Evolutionary conservation across 2,797 vertebrate species (phyloP).

Genomic region (Aeoliscus strigatus): DNA sequence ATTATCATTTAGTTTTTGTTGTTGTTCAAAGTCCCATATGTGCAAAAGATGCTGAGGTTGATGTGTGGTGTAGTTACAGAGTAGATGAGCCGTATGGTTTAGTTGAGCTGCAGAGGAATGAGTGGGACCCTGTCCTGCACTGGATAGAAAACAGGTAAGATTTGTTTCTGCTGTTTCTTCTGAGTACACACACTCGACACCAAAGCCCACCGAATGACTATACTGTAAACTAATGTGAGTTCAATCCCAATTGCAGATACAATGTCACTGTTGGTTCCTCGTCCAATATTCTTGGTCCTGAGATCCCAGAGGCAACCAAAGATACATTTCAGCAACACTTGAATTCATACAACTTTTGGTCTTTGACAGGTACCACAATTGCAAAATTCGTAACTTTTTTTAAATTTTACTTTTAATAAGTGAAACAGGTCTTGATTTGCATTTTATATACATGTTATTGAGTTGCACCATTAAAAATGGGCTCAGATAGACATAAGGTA

Average conservation of each 20-base stretch:
- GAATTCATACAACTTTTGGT: slow-evolving; percentile 90
- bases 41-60: background rate
- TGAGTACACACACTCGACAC: too few species aligned
- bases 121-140: slow-evolving; percentile 89
- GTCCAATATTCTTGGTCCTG: slow-evolving; percentile 87
- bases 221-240: background rate
- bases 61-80: slow-evolving; percentile 81
- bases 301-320: slow-evolving; percentile 83
- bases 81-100: slow-evolving; percentile 88
- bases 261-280: slow-evolving; percentile 86
- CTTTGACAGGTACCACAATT: slow-evolving; percentile 80
- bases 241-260: slow-evolving; percentile 73
- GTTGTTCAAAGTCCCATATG: background rate
- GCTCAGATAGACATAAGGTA: too few species aligned
- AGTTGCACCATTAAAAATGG: too few species aligned
- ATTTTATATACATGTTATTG: background rate
- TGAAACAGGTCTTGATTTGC: background rate
- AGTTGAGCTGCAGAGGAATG: slow-evolving; percentile 91
- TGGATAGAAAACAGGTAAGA: slow-evolving; percentile 90
- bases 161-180: background rate
- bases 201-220: background rate
- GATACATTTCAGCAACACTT: slow-evolving; percentile 85
- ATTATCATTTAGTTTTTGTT: too few species aligned
- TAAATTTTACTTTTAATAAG: background rate
- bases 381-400: too few species aligned